Percentiles rank a stretch among this genome's conserved stretches.
Evolutionary conservation across 2,113 vertebrate genomes (phyloP).

Genomic region (Peromyscus californicus): DNA sequence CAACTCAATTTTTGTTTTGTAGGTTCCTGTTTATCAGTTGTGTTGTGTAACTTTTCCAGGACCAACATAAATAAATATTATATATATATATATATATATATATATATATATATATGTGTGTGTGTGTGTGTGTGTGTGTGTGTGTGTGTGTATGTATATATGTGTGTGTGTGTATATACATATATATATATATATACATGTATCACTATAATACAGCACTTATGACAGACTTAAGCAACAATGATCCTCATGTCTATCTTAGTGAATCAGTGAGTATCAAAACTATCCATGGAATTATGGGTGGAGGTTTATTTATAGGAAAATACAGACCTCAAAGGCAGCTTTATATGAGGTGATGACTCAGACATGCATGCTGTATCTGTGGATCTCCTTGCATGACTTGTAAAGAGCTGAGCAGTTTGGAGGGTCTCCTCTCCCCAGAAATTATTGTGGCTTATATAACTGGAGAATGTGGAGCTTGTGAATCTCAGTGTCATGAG

Average conservation of each 20-base stretch:
- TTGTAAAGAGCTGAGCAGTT: background rate
- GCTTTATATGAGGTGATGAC: background rate
- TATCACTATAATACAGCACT: background rate
- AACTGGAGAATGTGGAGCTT: rapidly evolving
- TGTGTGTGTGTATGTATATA: no score
- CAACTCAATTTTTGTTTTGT: background rate
- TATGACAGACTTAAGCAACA: background rate
- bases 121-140: no score
- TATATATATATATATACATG: no score
- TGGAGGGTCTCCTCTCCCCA: background rate
- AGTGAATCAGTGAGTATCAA: background rate
- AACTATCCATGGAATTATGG: background rate
- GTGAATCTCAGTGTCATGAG: background rate
- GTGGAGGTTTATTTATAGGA: background rate
- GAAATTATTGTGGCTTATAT: background rate
- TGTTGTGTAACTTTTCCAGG: background rate
- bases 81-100: no score
- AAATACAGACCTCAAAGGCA: background rate
- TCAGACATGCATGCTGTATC: no score
- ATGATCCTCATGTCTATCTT: background rate
- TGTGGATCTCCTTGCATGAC: no score
- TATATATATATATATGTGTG: background rate
- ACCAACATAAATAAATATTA: no score
- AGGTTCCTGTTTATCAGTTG: background rate
- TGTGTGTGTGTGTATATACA: no score